Evolutionary conservation across 1,140 invertebrate species (phyloP), one percentile per base, ranked within the genome.

Genomic region (Neodiprion virginianus): DNA sequence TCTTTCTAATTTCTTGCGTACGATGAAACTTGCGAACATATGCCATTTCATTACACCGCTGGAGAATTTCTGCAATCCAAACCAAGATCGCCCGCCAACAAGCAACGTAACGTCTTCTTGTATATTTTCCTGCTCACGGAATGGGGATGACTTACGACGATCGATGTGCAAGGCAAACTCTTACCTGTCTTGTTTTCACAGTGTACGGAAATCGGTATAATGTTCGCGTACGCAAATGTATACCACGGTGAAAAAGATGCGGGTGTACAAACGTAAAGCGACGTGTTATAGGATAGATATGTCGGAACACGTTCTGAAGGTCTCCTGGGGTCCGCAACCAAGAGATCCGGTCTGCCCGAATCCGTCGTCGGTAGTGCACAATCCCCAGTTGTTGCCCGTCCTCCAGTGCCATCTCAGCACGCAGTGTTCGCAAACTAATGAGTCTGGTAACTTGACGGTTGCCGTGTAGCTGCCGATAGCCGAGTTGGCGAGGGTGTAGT

Each of bases 331-430:
- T 17, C 92, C 93, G 78, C 92, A 94, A 5, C 92, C 92, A 12
- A 90, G 3, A 28, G 78, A 81, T 7, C 79, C 79, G 10, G 87
- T 88, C 53, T 61, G 53, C n/a, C 11, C 53, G 28, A 40, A 40
- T 40, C 28, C 28, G n/a, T 17, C 53, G 11, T 61, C 53, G 72
- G 89, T 72, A 2, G 79, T 79, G 78, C 92, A 93, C 1, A 75
- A 67, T 4, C 91, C 91, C 91, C 90, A 92, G 53, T 88, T 89
- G 77, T 92, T 93, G 14, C 88, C 92, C 71, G 89, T 89, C 67
- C 83, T 84, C 78, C 94, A 94, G 74, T 90, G 90, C 93, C 93
- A 94, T 73, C 93, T 90, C 3, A 95, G 79, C 0, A 94, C 91
- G 81, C 93, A 94, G 67, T 92, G 90, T 7, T 90, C 69, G 80